Percentiles rank a stretch among this genome's conserved stretches.
phyloP scores from a whole-genome alignment of 2,888 invertebrate species.

The Cerastis leucographa region DNA sequence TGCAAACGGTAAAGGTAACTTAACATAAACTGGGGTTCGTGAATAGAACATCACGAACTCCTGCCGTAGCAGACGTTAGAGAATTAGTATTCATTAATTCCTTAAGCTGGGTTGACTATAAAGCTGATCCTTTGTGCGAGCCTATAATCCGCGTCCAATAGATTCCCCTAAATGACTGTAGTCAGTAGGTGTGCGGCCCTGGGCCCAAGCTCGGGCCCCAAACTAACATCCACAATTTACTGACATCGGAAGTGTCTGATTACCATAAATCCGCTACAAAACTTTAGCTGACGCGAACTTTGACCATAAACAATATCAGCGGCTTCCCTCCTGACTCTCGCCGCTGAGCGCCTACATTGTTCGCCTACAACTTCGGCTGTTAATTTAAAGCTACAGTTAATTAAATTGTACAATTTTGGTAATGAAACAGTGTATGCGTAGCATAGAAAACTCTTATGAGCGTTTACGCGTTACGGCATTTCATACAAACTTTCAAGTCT shows the following conservation, averaged over 20 bases:
- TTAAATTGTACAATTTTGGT: conserved; percentile 52
- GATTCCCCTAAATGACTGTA: conserved; percentile 53
- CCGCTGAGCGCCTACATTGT: conserved; percentile 53
- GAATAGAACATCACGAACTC: conserved; percentile 50
- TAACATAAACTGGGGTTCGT: conserved; percentile 24
- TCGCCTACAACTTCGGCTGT: conserved; percentile 44
- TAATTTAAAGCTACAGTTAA: conserved; percentile 57
- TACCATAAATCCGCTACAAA: conserved; percentile 72
- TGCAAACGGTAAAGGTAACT: conserved; percentile 21
- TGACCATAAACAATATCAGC: conserved; percentile 69
- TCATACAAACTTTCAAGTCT: no score
- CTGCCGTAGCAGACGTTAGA: conserved; percentile 37
- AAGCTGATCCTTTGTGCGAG: conserved; percentile 66
- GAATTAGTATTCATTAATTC: conserved; percentile 73
- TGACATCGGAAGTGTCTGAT: conserved; percentile 66
- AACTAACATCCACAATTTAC: conserved; percentile 63
- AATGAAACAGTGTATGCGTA: conserved; percentile 38
- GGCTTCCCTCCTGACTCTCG: conserved; percentile 39
- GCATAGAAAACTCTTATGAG: conserved; percentile 31
- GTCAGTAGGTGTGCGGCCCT: conserved; percentile 41
- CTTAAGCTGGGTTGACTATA: conserved; percentile 70
- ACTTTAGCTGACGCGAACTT: conserved; percentile 68
- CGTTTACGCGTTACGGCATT: no score
- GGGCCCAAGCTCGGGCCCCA: conserved; percentile 42
- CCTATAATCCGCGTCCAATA: conserved; percentile 66